Conservation (phyloP, 2,888 invertebrate genomes). For the Patella depressa region DNA sequence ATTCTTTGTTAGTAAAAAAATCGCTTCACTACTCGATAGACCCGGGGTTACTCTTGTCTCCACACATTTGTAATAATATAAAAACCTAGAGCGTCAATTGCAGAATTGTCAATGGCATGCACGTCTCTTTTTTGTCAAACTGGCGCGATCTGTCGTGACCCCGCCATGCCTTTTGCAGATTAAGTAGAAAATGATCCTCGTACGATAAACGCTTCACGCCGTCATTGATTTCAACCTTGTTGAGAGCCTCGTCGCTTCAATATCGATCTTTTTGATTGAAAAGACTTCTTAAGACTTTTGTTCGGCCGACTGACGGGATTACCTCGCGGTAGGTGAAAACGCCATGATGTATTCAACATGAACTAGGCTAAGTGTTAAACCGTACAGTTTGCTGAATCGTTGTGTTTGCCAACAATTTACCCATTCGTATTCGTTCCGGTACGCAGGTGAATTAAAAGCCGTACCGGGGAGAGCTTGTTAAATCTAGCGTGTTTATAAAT, state of each 20-base stretch:
- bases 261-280: constrained; percentile 10
- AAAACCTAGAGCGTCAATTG: constrained; percentile 5
- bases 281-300: constrained; percentile 10
- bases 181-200: constrained; percentile 13
- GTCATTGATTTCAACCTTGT: constrained; percentile 2
- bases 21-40: background rate
- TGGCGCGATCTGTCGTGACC: constrained; percentile 12
- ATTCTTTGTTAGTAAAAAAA: background rate
- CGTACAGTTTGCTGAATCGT: background rate
- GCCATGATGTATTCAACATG: background rate
- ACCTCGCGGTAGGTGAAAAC: constrained; percentile 9
- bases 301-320: constrained; percentile 7
- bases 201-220: constrained; percentile 7
- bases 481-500: background rate
- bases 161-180: constrained; percentile 9
- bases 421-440: no score
- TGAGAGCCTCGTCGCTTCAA: constrained; percentile 7
- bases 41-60: background rate
- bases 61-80: background rate
- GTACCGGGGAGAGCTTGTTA: no score
- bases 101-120: constrained; percentile 5
- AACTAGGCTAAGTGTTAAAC: constrained; percentile 2
- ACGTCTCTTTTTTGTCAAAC: background rate
- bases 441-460: no score
- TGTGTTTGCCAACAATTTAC: background rate